phyloP scores from a whole-genome alignment of 2,797 vertebrate genomes.

The Graptemys geographica region DNA sequence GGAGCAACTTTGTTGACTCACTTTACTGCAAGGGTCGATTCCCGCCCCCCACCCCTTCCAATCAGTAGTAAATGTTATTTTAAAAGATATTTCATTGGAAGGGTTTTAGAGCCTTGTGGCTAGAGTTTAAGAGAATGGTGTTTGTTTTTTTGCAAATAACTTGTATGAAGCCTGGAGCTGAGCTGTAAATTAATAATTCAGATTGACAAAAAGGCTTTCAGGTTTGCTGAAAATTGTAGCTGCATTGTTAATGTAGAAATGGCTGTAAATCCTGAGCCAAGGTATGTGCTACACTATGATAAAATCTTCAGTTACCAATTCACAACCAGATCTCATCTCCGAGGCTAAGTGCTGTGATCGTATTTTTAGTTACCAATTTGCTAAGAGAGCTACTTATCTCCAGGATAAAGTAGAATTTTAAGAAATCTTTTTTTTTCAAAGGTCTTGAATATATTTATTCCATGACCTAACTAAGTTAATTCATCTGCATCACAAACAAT shows the following conservation, averaged over 20 bases:
- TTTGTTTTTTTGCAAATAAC: background rate
- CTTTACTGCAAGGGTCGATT: slow-evolving; percentile 14
- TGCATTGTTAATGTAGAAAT: background rate
- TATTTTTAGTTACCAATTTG: background rate
- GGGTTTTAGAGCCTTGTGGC: background rate
- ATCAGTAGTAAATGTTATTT: background rate
- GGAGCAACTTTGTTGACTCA: slow-evolving; percentile 37
- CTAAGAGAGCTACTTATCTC: background rate
- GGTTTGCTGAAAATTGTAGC: background rate
- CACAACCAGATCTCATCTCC: background rate
- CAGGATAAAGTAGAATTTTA: background rate
- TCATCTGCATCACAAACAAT: background rate
- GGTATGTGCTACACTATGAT: background rate
- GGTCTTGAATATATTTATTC: background rate
- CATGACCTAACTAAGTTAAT: background rate
- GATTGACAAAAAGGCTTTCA: background rate
- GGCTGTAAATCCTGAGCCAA: background rate
- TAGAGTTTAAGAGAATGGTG: background rate
- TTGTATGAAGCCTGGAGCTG: background rate
- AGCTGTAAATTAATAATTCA: background rate
- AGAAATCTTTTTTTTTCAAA: background rate
- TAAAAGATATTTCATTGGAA: background rate
- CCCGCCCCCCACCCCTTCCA: fast-evolving
- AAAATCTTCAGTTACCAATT: background rate
- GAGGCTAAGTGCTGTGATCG: background rate